phyloP scores from a whole-genome alignment of 2,113 vertebrate species.

The Indicator maculatus region DNA sequence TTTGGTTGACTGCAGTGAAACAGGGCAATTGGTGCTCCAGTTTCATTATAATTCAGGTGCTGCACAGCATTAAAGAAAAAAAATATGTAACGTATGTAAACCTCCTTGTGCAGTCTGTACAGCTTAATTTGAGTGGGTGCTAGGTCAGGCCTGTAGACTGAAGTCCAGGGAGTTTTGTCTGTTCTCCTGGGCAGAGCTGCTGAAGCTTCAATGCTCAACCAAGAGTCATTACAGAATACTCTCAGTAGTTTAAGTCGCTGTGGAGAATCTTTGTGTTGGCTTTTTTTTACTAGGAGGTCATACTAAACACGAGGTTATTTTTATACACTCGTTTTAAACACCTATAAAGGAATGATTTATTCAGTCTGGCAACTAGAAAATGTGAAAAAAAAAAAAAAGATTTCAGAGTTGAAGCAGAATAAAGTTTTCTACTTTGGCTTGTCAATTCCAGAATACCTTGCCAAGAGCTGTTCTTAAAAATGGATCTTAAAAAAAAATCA shows the following conservation, averaged over 20 bases:
- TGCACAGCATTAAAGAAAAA: background rate
- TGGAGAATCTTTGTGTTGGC: background rate
- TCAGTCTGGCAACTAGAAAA: background rate
- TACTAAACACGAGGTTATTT: background rate
- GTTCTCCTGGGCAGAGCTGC: background rate
- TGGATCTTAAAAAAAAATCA: background rate
- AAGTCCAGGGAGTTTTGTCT: background rate
- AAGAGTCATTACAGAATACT: background rate
- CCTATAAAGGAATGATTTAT: background rate
- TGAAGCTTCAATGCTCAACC: background rate
- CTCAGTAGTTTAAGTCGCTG: background rate
- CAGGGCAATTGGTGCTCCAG: rapidly evolving
- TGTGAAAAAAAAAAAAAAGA: background rate
- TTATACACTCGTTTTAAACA: background rate
- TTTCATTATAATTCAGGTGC: background rate
- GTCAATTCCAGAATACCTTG: background rate
- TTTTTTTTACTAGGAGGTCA: background rate
- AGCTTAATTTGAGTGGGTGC: background rate
- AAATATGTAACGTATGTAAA: rapidly evolving
- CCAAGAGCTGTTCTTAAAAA: background rate
- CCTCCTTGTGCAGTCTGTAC: background rate
- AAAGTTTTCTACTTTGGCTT: background rate
- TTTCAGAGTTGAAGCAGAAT: background rate
- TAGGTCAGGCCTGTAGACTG: background rate
- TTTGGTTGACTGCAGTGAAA: background rate